These are phyloP conservation scores for Urosaurus nigricauda DNA, from an alignment of 2,797 vertebrate genomes.

Conservation along the genomic window DNA sequence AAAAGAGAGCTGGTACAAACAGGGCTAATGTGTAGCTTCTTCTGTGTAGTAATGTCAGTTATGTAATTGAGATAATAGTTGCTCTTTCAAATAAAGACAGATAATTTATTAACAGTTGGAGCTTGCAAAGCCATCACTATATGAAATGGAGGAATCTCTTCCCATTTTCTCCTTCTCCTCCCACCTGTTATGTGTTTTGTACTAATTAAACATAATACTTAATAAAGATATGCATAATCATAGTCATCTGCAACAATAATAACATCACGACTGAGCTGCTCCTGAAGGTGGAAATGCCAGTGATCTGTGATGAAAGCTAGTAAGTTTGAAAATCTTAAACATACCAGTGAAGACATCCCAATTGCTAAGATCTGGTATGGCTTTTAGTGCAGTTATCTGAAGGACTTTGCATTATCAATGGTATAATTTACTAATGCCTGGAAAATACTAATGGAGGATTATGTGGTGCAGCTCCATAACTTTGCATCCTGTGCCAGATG, in stretches of 20 bases:
- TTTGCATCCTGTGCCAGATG: not conserved
- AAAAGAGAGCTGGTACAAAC: conserved; percentile 50
- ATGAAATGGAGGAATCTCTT: conserved; percentile 64
- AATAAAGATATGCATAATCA: conserved; percentile 52
- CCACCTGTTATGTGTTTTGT: conserved; percentile 28
- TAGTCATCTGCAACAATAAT: conserved; percentile 27
- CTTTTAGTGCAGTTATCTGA: not conserved
- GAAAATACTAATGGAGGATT: not conserved
- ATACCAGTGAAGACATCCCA: not conserved
- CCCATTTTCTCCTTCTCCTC: conserved; percentile 41
- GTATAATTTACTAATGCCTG: not conserved
- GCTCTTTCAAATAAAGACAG: conserved; percentile 70
- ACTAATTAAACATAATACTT: conserved; percentile 71
- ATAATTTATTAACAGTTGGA: conserved; percentile 73
- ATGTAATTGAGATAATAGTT: conserved; percentile 56
- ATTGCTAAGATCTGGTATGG: not conserved
- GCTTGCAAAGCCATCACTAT: conserved; percentile 52
- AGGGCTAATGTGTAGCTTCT: conserved; percentile 49
- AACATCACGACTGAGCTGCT: conserved; percentile 32
- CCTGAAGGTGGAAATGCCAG: conserved; percentile 41
- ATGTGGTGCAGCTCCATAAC: not conserved
- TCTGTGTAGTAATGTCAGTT: conserved; percentile 47
- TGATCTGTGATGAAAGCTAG: conserved; percentile 41
- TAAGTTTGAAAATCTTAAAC: not conserved
- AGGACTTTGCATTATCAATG: not conserved